These are phyloP conservation scores for Mobula birostris DNA, from an alignment of 2,113 vertebrate species.

Conservation along the genomic window DNA sequence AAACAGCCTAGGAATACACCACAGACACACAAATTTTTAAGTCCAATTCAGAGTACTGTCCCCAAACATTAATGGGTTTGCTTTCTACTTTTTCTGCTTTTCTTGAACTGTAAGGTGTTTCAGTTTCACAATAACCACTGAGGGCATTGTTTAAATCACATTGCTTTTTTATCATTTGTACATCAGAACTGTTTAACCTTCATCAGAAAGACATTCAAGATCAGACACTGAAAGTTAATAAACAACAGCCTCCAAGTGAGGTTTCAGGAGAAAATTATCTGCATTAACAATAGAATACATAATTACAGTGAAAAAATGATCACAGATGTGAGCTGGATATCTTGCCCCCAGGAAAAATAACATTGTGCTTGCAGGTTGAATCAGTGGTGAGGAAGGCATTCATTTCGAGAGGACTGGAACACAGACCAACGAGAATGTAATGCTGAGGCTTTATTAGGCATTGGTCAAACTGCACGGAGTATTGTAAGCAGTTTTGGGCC, in stretches of 20 bases:
- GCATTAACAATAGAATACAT: constrained; percentile 26
- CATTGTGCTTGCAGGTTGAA: neutral
- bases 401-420: no score
- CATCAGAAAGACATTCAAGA: constrained; percentile 2
- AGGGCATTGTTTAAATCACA: constrained; percentile 21
- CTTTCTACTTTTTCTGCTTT: neutral
- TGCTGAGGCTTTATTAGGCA: no score
- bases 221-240: constrained; percentile 29
- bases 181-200: constrained; percentile 2
- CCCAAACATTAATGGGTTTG: neutral
- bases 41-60: no score
- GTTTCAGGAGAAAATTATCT: constrained; percentile 15
- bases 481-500: no score
- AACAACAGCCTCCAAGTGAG: constrained; percentile 19
- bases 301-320: constrained; percentile 34
- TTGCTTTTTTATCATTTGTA: constrained; percentile 14
- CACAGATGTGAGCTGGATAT: constrained; percentile 26
- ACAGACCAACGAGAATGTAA: no score
- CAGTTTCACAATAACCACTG: neutral
- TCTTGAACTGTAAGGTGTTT: neutral
- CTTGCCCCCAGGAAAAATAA: constrained; percentile 21
- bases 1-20: no score
- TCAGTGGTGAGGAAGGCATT: no score
- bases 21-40: no score
- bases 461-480: no score